A percentile compares a stretch with the other conserved stretches of the same genome.
phyloP scores from a whole-genome alignment of 2,113 vertebrate species.

The Cyanoliseus patagonus region DNA sequence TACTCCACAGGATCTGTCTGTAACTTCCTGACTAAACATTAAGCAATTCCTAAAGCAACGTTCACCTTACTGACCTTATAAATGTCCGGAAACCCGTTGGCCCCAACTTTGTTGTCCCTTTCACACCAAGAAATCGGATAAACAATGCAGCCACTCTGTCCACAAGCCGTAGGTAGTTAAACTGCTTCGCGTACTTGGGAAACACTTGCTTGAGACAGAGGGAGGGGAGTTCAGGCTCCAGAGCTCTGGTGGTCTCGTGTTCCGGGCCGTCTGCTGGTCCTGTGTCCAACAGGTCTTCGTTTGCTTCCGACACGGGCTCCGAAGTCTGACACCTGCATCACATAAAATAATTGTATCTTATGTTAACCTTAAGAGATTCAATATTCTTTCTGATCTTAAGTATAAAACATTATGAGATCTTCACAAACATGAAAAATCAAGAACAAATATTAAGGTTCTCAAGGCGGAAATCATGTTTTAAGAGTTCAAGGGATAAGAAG shows the following conservation, averaged over 20 bases:
- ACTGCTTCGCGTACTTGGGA: slow-evolving; percentile 93
- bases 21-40: accelerated
- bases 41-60: not conserved
- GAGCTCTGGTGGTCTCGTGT: accelerated
- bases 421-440: not conserved
- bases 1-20: accelerated
- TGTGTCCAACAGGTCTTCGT: slow-evolving; percentile 52
- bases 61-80: slow-evolving; percentile 80
- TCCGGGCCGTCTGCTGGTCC: not conserved
- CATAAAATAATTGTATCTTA: not conserved
- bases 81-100: slow-evolving; percentile 94
- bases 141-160: slow-evolving; percentile 89
- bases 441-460: not conserved
- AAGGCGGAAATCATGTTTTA: not conserved
- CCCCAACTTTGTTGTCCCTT: slow-evolving; percentile 89
- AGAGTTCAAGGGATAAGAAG: not conserved
- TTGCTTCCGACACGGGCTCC: not conserved
- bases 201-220: slow-evolving; percentile 95
- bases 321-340: slow-evolving; percentile 58
- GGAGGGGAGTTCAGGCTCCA: slow-evolving; percentile 75
- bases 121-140: slow-evolving; percentile 93
- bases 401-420: not conserved
- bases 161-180: slow-evolving; percentile 86
- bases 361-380: not conserved
- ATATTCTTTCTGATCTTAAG: not conserved